A percentile compares a stretch with the other conserved stretches of the same genome.
phyloP scores from a whole-genome alignment of 2,113 vertebrate species.

The Cairina moschata region DNA sequence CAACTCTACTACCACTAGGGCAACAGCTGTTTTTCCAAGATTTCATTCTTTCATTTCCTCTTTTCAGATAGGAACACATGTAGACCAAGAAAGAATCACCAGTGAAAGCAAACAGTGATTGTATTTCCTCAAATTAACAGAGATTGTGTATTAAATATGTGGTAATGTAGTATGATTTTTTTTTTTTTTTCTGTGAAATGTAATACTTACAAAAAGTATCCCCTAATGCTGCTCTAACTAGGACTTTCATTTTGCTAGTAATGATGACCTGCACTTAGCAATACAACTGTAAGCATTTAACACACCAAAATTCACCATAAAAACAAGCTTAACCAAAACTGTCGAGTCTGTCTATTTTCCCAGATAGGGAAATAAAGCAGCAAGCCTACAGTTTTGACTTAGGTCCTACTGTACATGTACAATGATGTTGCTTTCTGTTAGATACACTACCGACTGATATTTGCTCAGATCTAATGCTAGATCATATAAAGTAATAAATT shows the following conservation, averaged over 20 bases:
- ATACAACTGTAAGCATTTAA: neutral
- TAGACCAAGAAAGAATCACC: neutral
- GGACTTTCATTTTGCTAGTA: neutral
- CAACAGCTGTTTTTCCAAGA: neutral
- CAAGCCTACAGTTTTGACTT: neutral
- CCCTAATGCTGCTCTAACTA: neutral
- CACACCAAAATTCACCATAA: neutral
- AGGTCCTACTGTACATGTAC: neutral
- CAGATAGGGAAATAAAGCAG: neutral
- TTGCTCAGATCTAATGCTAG: neutral
- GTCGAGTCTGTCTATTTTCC: neutral
- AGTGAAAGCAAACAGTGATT: neutral
- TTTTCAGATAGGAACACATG: neutral
- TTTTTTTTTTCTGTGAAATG: neutral
- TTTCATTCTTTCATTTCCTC: neutral
- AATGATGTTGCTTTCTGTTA: neutral
- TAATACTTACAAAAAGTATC: neutral
- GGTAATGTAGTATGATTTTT: neutral
- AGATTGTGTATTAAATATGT: neutral
- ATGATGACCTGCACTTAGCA: neutral
- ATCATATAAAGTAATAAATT: neutral
- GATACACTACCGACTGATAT: neutral
- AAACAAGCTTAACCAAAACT: neutral
- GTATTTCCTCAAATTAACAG: neutral
- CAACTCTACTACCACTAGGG: neutral